These are phyloP conservation scores for Amniataba percoides DNA, from an alignment of 2,797 vertebrate species.

Conservation along the genomic window DNA sequence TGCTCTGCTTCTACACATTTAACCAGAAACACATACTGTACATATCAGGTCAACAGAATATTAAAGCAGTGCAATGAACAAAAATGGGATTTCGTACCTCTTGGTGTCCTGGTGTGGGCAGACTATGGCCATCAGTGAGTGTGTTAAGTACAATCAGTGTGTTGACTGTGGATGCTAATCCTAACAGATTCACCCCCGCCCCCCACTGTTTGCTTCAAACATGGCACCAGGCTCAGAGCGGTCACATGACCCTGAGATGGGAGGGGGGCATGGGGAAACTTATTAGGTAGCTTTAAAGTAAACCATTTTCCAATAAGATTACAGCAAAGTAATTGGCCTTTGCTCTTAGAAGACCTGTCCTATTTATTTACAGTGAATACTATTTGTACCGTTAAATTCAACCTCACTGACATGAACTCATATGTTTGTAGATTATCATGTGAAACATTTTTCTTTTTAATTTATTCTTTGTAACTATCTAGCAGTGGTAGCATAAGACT, in stretches of 20 bases:
- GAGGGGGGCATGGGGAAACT: neutral
- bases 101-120: conserved; percentile 28
- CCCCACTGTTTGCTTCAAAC: conserved; percentile 36
- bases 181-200: conserved; percentile 57
- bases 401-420: too few relatives aligned
- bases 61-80: neutral
- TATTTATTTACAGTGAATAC: neutral
- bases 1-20: conserved; percentile 11
- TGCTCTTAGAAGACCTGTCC: conserved; percentile 4
- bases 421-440: neutral
- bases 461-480: neutral
- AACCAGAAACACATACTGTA: neutral
- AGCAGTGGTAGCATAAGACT: neutral
- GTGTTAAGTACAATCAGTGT: conserved; percentile 25
- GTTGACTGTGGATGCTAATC: conserved; percentile 75
- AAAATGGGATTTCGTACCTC: conserved; percentile 55
- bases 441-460: neutral
- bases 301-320: neutral
- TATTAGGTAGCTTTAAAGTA: conserved; percentile 14
- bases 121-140: conserved; percentile 36
- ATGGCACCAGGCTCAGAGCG: conserved; percentile 38
- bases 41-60: neutral
- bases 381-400: neutral
- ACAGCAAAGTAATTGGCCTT: neutral
- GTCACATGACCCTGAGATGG: conserved; percentile 69